Conservation (phyloP, 2,113 vertebrate species). For the Miniopterus natalensis region DNA sequence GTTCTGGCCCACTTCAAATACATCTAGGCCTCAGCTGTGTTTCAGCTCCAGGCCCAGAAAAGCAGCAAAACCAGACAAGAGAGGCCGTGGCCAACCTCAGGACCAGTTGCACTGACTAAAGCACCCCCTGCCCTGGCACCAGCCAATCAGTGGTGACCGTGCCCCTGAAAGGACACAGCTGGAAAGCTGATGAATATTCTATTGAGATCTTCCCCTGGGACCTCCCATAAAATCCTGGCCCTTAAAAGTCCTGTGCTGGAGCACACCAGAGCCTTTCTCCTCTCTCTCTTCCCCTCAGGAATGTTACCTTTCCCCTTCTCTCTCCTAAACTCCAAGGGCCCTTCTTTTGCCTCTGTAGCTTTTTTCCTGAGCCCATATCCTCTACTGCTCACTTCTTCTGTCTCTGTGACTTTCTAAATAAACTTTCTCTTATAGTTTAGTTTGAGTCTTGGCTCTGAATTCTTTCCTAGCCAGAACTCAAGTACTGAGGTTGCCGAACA, state of each 20-base stretch:
- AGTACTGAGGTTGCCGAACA: not conserved
- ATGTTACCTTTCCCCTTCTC: not conserved
- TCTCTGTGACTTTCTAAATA: not conserved
- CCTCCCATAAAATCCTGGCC: not conserved
- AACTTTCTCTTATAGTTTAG: not conserved
- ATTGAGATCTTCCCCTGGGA: not conserved
- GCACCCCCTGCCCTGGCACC: too few relatives aligned
- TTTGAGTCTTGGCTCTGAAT: not conserved
- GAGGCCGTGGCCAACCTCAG: not conserved
- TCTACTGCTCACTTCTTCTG: not conserved
- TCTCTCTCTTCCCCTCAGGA: too few relatives aligned
- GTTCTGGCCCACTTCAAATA: not conserved
- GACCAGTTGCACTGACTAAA: not conserved
- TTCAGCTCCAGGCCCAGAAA: not conserved
- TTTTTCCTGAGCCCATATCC: not conserved
- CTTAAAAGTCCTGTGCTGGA: too few relatives aligned
- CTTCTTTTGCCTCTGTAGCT: not conserved
- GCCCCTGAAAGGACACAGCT: not conserved
- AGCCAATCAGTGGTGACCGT: not conserved
- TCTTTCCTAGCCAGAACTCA: not conserved
- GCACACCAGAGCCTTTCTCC: too few relatives aligned
- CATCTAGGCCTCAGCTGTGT: not conserved
- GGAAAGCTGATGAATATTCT: not conserved
- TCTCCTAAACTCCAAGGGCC: not conserved
- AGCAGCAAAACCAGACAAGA: not conserved